Evolutionary conservation across 2,113 vertebrate genomes (phyloP).

Genomic region (Crotalus viridis): DNA sequence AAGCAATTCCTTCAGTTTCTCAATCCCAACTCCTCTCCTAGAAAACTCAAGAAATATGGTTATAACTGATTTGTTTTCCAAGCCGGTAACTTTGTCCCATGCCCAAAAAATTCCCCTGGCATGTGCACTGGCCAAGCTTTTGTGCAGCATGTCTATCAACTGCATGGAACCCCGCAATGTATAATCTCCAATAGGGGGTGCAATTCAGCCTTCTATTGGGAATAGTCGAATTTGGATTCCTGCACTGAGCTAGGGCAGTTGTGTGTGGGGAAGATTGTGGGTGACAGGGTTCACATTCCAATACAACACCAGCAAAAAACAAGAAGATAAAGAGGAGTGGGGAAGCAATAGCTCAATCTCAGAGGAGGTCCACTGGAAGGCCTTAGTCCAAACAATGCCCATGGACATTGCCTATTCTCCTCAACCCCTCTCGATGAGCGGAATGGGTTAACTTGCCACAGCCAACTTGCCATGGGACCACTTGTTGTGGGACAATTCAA

Average conservation of each 20-base stretch:
- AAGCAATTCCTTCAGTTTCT: no score
- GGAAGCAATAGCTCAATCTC: background rate
- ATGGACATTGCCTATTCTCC: background rate
- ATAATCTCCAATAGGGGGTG: no score
- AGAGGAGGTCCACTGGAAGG: background rate
- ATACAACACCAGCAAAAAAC: background rate
- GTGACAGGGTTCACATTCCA: background rate
- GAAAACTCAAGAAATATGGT: no score
- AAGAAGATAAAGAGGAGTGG: background rate
- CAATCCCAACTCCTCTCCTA: no score
- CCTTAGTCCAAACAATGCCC: background rate
- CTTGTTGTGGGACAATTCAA: background rate
- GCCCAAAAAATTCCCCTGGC: no score
- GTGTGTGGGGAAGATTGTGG: background rate
- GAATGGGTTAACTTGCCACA: background rate
- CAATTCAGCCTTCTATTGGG: background rate
- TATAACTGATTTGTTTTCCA: no score
- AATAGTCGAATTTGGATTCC: background rate
- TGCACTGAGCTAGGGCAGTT: background rate
- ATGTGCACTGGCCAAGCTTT: no score
- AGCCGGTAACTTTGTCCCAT: no score
- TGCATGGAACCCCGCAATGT: no score
- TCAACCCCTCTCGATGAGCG: background rate
- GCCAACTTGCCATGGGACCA: no score
- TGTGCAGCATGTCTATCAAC: no score